Evolutionary conservation across 2,113 vertebrate species (phyloP).

Genomic region (Entelurus aequoreus): DNA sequence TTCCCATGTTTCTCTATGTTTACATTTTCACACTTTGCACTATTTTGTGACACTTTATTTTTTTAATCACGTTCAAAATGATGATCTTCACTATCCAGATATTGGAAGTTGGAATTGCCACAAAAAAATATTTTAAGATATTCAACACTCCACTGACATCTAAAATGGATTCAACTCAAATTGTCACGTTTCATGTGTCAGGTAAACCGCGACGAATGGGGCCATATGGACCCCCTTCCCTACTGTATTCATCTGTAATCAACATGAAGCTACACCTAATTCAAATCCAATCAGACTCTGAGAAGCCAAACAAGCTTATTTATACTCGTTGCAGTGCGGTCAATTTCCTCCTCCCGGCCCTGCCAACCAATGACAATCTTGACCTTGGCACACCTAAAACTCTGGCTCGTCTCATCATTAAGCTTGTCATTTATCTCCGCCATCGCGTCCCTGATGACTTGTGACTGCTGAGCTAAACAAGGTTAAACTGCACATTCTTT

Average conservation of each 20-base stretch:
- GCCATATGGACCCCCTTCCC: too few species aligned
- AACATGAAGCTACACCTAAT: slow-evolving; percentile 10
- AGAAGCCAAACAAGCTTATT: slow-evolving; percentile 28
- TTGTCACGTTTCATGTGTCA: too few species aligned
- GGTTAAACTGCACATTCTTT: slow-evolving; percentile 15
- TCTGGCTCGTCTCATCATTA: slow-evolving; percentile 24
- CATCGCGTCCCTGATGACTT: slow-evolving; percentile 16
- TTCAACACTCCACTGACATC: too few species aligned
- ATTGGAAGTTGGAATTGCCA: too few species aligned
- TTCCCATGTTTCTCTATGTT: too few species aligned
- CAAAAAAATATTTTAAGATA: too few species aligned
- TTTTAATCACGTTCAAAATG: too few species aligned
- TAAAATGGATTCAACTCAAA: too few species aligned
- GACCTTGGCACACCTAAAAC: slow-evolving; percentile 36
- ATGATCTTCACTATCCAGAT: too few species aligned
- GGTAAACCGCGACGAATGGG: too few species aligned
- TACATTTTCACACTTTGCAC: too few species aligned
- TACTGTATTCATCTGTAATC: background rate
- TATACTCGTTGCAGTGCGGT: slow-evolving; percentile 16
- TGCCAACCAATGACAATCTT: slow-evolving; percentile 28
- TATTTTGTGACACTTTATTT: too few species aligned
- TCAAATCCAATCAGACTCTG: slow-evolving; percentile 5
- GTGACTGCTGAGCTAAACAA: slow-evolving; percentile 18
- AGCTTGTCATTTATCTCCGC: slow-evolving; percentile 27
- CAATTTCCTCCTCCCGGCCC: slow-evolving; percentile 10